Conservation (phyloP, 35 echinoderm and acorn worm genomes). For the Apostichopus japonicus region DNA sequence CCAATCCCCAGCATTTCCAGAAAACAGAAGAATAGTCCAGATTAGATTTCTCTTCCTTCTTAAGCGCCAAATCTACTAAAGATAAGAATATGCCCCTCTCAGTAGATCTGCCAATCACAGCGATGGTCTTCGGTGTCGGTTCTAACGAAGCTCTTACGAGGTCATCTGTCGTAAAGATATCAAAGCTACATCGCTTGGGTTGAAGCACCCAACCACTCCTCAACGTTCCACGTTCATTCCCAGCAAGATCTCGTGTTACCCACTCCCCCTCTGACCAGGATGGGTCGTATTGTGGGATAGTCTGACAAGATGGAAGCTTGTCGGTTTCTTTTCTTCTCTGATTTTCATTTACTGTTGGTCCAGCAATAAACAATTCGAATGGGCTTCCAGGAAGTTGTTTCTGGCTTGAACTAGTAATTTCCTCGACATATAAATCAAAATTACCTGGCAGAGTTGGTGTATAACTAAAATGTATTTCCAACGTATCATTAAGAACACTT, state of each 20-base stretch:
- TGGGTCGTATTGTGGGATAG: background rate
- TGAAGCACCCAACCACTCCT: background rate
- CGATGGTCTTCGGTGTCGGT: background rate
- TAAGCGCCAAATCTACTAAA: conserved; percentile 2
- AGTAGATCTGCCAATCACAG: background rate
- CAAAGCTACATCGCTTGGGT: background rate
- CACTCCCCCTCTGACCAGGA: background rate
- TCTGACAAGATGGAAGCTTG: background rate
- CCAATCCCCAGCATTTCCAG: conserved; percentile 25
- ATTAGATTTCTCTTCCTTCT: conserved; percentile 9
- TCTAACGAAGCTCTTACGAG: background rate
- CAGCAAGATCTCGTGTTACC: background rate
- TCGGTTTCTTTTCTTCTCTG: background rate
- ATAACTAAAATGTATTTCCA: background rate
- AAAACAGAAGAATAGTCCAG: background rate
- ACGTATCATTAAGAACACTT: background rate
- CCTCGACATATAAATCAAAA: conserved; percentile 7
- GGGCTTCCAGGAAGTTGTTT: background rate
- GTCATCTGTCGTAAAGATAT: conserved; percentile 30
- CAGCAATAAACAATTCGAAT: background rate
- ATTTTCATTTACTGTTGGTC: background rate
- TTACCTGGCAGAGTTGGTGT: background rate
- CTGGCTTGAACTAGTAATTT: background rate
- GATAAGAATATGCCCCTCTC: background rate
- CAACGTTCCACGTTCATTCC: background rate